Percentiles rank a stretch among this genome's conserved stretches.
phyloP scores from a whole-genome alignment of 1,140 invertebrate genomes.

The Manduca sexta region DNA sequence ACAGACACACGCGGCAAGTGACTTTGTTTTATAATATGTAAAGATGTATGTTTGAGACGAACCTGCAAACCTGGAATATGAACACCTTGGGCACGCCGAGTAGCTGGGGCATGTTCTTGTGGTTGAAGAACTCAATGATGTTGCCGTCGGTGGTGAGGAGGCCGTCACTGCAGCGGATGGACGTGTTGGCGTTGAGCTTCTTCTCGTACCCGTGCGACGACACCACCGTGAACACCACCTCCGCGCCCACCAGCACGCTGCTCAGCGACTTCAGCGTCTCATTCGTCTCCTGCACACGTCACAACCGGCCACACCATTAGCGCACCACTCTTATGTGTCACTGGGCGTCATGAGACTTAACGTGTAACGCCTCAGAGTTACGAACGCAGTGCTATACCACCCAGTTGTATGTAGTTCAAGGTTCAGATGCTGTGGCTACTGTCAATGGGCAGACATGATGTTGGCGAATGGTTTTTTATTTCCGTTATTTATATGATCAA shows the following conservation, averaged over 20 bases:
- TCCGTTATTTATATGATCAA: background rate
- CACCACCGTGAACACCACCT: conserved; percentile 66
- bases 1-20: too few relatives aligned
- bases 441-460: too few relatives aligned
- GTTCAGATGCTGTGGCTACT: too few relatives aligned
- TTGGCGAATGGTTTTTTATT: too few relatives aligned
- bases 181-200: conserved; percentile 34
- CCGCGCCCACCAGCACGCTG: conserved; percentile 32
- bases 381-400: too few relatives aligned
- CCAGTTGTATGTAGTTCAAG: too few relatives aligned
- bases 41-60: conserved; percentile 2
- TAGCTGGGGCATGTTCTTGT: conserved; percentile 74
- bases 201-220: conserved; percentile 65
- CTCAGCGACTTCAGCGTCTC: conserved; percentile 33
- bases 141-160: conserved; percentile 50
- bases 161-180: conserved; percentile 67
- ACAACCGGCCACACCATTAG: too few relatives aligned
- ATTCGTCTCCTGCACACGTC: conserved; percentile 41
- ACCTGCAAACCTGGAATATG: conserved; percentile 85
- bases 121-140: conserved; percentile 77
- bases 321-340: too few relatives aligned
- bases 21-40: too few relatives aligned
- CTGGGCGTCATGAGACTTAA: too few relatives aligned
- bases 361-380: too few relatives aligned
- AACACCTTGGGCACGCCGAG: conserved; percentile 84